Evolutionary conservation across 2,113 vertebrate genomes (phyloP).

Genomic region (rabbit (Oryctolagus cuniculus)): DNA sequence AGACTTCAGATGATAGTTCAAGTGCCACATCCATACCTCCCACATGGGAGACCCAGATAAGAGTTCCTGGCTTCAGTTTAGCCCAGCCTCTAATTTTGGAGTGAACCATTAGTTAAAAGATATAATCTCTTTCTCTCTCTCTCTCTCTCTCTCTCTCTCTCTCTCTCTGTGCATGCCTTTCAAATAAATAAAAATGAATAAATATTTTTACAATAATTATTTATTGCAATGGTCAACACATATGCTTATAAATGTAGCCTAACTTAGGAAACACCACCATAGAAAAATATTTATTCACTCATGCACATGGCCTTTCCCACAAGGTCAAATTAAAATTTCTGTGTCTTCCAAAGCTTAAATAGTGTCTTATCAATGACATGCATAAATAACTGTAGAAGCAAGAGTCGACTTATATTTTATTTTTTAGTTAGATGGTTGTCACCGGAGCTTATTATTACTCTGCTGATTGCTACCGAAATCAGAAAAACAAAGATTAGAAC

Average conservation of each 20-base stretch:
- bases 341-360: not conserved
- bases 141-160: too few species aligned
- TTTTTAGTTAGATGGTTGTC: not conserved
- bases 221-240: not conserved
- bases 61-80: too few species aligned
- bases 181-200: too few species aligned
- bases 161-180: too few species aligned
- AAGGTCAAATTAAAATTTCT: not conserved
- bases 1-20: too few species aligned
- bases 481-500: not conserved
- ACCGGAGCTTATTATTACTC: not conserved
- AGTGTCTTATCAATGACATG: not conserved
- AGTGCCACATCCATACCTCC: too few species aligned
- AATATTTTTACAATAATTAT: not conserved
- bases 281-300: conserved; percentile 30
- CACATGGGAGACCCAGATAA: too few species aligned
- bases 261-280: not conserved
- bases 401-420: not conserved
- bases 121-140: too few species aligned
- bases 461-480: not conserved
- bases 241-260: not conserved
- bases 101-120: not conserved
- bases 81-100: too few species aligned
- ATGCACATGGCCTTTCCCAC: not conserved
- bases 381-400: not conserved